Evolutionary conservation across 2,797 vertebrate species (phyloP).

Genomic region (Darevskia mixta): DNA sequence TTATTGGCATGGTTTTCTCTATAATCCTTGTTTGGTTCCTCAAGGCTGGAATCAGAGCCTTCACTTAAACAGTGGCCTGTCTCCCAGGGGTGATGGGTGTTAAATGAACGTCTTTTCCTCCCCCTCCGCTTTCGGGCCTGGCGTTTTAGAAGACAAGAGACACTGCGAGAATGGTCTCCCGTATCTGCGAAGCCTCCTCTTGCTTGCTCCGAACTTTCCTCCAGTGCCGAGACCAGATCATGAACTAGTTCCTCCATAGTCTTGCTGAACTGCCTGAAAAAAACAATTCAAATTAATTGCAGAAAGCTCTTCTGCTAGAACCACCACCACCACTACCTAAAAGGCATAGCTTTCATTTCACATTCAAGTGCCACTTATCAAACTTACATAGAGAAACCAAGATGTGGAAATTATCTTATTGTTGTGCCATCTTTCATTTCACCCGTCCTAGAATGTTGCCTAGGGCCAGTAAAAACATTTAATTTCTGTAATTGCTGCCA

Average conservation of each 20-base stretch:
- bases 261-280: conserved; percentile 92
- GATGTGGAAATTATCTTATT: neutral
- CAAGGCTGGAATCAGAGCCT: conserved; percentile 95
- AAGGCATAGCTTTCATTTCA: neutral
- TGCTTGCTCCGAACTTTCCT: conserved; percentile 91
- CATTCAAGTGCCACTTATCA: neutral
- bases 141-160: conserved; percentile 93
- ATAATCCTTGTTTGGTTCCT: conserved; percentile 94
- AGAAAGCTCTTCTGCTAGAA: neutral
- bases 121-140: conserved; percentile 95
- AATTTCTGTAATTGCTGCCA: neutral
- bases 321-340: neutral
- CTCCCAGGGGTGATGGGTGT: conserved; percentile 92
- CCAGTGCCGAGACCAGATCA: conserved; percentile 93
- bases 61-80: conserved; percentile 92
- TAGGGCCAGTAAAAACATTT: neutral
- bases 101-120: conserved; percentile 92
- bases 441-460: neutral
- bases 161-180: conserved; percentile 91
- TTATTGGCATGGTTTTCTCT: conserved; percentile 82
- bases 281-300: conserved; percentile 18
- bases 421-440: neutral
- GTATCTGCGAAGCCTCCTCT: conserved; percentile 93
- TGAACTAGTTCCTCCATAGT: conserved; percentile 99
- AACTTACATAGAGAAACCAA: neutral